Evolutionary conservation across 2,888 invertebrate genomes (phyloP), one percentile per base, ranked within the genome.

Genomic region (Eubasilissa splendida): DNA sequence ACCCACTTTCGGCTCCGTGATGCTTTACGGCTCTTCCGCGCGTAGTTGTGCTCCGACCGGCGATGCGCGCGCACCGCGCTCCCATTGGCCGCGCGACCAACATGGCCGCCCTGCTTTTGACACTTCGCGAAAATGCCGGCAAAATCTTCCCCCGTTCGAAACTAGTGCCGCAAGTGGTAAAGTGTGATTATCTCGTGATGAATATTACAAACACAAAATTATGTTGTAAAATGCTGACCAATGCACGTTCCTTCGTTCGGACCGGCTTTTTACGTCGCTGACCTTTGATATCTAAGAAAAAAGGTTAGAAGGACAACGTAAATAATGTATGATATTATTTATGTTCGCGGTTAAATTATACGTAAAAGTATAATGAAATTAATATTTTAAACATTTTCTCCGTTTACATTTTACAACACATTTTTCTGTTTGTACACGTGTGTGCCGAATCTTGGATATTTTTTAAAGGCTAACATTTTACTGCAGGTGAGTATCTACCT

Each of bases 1-100:
- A 70, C 77, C 77, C 58, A 77, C 22, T 14, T 77, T 56, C 66
- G 65, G 76, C 33, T 70, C 70, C 77, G 77, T 50, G 68, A 70
- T 70, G 68, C 70, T 59, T 22, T n/a, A 52, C 68, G 53, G 56
- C 22, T 53, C 73, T 54, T 31, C 77, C 58, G 59, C 50, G 70
- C 59, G 31, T 73, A 78, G 78, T 78, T 52, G 52, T 52, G 31
- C 50, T 7, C 60, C 42, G 33, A 53, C 42, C 59, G 52, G 14
- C 78, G 63, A 22, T 60, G 78, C 71, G 63, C 71, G 59, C 59
- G 60, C 63, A 60, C n/a, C 60, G 22, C 70, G 66, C 33, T 22
- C 60, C 71, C 65, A 77, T 77, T 77, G 77, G 77, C 54, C 59
- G 77, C 42, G 33, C 33, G 3, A 4, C 10, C 68, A 70, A 77